These are phyloP conservation scores for Phymatocera aterrima DNA, from an alignment of 2,888 invertebrate species.

Conservation along the genomic window DNA sequence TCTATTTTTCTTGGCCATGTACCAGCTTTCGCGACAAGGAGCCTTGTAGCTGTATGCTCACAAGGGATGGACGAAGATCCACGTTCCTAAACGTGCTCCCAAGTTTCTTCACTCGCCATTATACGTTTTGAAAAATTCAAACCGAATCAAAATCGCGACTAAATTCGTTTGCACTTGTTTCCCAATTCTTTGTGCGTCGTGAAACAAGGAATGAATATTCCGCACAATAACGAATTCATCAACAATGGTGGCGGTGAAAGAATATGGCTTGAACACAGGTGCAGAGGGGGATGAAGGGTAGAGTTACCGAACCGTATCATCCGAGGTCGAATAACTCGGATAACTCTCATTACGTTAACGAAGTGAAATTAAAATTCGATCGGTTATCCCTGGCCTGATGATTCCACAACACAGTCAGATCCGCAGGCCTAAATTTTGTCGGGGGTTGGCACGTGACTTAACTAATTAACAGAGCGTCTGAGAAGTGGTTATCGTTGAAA, in stretches of 20 bases:
- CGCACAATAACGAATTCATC: no score
- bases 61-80: not conserved
- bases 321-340: not conserved
- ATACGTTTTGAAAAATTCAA: not conserved
- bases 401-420: not conserved
- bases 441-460: not conserved
- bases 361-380: not conserved
- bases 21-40: not conserved
- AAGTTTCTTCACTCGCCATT: not conserved
- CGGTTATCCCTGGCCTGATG: not conserved
- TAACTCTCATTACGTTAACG: constrained; percentile 1
- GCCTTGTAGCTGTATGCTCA: not conserved
- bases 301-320: not conserved
- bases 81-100: not conserved
- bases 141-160: no score
- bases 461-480: constrained; percentile 11
- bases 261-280: no score
- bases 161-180: no score
- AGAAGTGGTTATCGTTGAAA: not conserved
- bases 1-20: constrained; percentile 34
- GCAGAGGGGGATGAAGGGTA: not conserved
- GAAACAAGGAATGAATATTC: no score
- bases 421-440: not conserved
- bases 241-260: no score
- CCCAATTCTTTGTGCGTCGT: no score